Percentiles rank a stretch among this genome's conserved stretches.
Evolutionary conservation across 2,888 invertebrate genomes (phyloP).

Genomic region (Lasioglossum malachurum): DNA sequence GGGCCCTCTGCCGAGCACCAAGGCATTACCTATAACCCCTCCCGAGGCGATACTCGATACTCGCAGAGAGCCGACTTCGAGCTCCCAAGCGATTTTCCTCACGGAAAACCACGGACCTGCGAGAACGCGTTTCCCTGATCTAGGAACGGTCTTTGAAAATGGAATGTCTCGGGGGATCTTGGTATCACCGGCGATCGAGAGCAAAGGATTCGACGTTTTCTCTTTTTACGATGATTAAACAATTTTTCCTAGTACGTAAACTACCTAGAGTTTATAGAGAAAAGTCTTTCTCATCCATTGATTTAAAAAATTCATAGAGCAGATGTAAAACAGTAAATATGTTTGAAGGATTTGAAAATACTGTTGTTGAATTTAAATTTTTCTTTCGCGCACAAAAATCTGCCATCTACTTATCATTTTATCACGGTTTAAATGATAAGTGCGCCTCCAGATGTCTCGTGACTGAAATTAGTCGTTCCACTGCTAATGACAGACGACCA

Average conservation of each 20-base stretch:
- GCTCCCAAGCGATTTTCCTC: not conserved
- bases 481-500: not conserved
- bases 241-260: not conserved
- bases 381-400: no score
- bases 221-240: not conserved
- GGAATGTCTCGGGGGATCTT: no score
- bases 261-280: fast-evolving
- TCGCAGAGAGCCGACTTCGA: constrained; percentile 43
- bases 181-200: not conserved
- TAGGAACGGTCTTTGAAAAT: not conserved
- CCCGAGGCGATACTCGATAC: constrained; percentile 72
- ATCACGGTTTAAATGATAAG: not conserved
- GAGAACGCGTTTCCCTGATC: not conserved
- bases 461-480: not conserved
- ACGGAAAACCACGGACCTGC: not conserved
- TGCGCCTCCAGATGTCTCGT: not conserved
- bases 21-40: constrained; percentile 80
- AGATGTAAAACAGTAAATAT: not conserved
- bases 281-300: not conserved
- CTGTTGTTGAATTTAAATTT: no score
- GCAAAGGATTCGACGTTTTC: no score
- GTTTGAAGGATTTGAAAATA: not conserved
- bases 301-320: no score
- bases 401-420: not conserved
- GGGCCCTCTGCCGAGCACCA: constrained; percentile 77